These are phyloP conservation scores for Danionella dracula DNA, from an alignment of 2,797 vertebrate genomes.

Conservation along the genomic window DNA sequence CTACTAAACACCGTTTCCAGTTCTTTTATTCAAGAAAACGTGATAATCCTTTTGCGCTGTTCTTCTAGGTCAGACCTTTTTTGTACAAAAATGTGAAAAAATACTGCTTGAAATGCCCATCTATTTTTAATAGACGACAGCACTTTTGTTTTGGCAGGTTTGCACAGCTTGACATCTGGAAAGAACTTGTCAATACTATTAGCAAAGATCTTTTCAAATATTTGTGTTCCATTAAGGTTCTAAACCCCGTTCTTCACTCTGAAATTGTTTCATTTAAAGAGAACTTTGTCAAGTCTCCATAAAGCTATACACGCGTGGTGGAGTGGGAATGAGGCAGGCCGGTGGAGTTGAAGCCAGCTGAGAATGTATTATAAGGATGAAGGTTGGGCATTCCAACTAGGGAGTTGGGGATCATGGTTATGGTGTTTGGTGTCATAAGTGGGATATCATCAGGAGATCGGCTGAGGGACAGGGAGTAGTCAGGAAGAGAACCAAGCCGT, in stretches of 20 bases:
- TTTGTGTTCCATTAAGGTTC: conserved; percentile 49
- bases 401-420: conserved; percentile 98
- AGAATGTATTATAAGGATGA: conserved; percentile 97
- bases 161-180: conserved; percentile 75
- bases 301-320: conserved; percentile 97
- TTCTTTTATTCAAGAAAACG: conserved; percentile 70
- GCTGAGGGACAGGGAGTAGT: conserved; percentile 93
- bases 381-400: conserved; percentile 95
- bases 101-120: conserved; percentile 68
- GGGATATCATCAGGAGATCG: conserved; percentile 97
- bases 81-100: conserved; percentile 61
- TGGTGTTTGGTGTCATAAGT: conserved; percentile 97
- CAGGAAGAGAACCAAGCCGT: conserved; percentile 85
- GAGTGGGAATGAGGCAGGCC: conserved; percentile 98
- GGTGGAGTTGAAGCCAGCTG: conserved; percentile 92
- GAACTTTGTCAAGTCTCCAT: conserved; percentile 53
- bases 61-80: conserved; percentile 71
- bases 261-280: conserved; percentile 32
- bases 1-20: conserved; percentile 56
- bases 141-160: conserved; percentile 77
- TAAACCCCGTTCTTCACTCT: conserved; percentile 32
- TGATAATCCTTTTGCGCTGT: conserved; percentile 62
- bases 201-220: conserved; percentile 71
- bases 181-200: conserved; percentile 64
- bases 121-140: conserved; percentile 49